Conservation (phyloP, 2,113 vertebrate species). For the Carassius auratus region DNA sequence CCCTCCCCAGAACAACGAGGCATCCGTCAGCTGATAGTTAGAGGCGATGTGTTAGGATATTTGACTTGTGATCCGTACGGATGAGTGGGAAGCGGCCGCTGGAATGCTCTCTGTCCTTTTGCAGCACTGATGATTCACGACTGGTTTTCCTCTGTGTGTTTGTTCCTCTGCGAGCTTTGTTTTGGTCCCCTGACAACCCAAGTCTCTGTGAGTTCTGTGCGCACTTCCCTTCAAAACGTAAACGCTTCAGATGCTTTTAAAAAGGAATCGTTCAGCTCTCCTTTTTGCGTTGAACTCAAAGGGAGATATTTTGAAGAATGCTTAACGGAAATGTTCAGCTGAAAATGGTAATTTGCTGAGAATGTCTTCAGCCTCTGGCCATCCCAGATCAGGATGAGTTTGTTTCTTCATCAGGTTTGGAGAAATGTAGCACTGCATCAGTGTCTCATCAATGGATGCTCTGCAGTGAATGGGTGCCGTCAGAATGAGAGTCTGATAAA, state of each 20-base stretch:
- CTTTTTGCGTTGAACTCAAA: background rate
- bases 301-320: background rate
- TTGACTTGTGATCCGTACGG: constrained; percentile 47
- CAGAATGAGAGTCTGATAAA: background rate
- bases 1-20: constrained; percentile 12
- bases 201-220: constrained; percentile 44
- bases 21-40: background rate
- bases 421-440: background rate
- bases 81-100: constrained; percentile 22
- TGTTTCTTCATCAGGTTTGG: background rate
- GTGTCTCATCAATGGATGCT: background rate
- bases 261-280: background rate
- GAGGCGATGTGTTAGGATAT: constrained; percentile 25
- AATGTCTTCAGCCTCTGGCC: background rate
- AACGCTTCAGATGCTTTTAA: background rate
- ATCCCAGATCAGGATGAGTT: background rate
- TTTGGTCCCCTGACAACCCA: constrained; percentile 76
- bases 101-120: constrained; percentile 30
- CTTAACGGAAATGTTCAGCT: background rate
- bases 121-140: constrained; percentile 39
- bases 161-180: constrained; percentile 73
- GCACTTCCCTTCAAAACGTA: background rate
- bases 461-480: background rate
- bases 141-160: constrained; percentile 46
- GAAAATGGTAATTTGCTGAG: background rate